Conservation (phyloP, 2,797 vertebrate genomes). For the Lepidocolaptes lacrymiger region DNA sequence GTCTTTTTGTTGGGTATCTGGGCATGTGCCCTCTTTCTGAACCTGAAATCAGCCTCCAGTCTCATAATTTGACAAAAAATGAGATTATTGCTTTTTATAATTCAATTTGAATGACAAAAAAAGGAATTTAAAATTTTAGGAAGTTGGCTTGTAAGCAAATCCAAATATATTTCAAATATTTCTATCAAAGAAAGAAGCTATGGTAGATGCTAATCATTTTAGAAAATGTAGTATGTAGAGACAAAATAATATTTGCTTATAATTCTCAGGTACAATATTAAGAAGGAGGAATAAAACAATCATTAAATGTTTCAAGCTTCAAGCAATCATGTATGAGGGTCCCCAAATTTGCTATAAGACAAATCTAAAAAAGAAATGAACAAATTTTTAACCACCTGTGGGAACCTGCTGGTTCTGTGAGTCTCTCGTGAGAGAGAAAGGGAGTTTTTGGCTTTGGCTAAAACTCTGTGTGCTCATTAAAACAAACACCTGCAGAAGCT, state of each 20-base stretch:
- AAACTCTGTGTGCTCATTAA: too few relatives aligned
- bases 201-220: background rate
- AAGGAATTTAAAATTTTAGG: conserved; percentile 12
- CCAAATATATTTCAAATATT: background rate
- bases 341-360: background rate
- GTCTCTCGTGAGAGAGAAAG: too few relatives aligned
- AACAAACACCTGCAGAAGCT: too few relatives aligned
- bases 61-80: background rate
- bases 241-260: background rate
- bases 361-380: background rate
- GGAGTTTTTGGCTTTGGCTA: too few relatives aligned
- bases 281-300: background rate
- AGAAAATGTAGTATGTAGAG: background rate
- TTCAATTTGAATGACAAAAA: conserved; percentile 44
- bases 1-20: background rate
- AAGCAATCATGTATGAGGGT: background rate
- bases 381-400: background rate
- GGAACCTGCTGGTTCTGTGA: too few relatives aligned
- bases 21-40: background rate
- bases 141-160: background rate
- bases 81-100: background rate
- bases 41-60: background rate
- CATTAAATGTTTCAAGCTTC: background rate
- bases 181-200: background rate
- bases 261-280: background rate